Evolutionary conservation across 2,888 invertebrate species (phyloP), one percentile per base, ranked within the genome.

Genomic region (Pantelozetes paolii): DNA sequence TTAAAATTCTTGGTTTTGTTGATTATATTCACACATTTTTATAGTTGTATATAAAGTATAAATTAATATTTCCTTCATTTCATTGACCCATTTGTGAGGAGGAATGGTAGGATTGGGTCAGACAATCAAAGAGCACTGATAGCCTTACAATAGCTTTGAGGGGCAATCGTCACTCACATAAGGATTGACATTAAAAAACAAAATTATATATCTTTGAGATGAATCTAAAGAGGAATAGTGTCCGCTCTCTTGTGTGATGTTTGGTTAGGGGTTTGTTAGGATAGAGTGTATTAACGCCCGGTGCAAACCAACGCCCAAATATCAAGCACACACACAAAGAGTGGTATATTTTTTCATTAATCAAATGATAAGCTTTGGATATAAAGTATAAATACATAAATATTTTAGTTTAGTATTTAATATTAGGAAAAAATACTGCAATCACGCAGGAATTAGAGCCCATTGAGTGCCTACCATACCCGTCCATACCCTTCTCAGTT

Each of bases 301-400:
- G 48, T 48, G 48, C 48, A 28, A 59, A 59, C 59, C 59, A 59
- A 59, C 59, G 59, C 59, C 59, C 59, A 59, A 30, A 59, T 59
- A 59, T 59, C 59, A 59, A 59, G 30, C 30, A 30, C 26, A 54
- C 23, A 54, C 9, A 54, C 23, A 54, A 26, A 54, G 54, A 54
- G 54, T 18, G n/a, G 15, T 6, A 59, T 59, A 30, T 5, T 45
- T 45, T 59, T 32, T 59, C 59, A 59, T 59, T 59, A 59, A 59
- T 59, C 59, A 59, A 59, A 30, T 59, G 59, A 59, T 59, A 59
- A 59, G 59, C 30, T 54, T 23, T 23, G 15, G 48, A n/a, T 48
- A 48, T 48, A n/a, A 48, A n/a, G 18, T 48, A 48, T 54, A 15
- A 20, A 20, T 54, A 20, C 1, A 15, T 54, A n/a, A n/a, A 54